These are phyloP conservation scores for Anthopleura xanthogrammica DNA, from an alignment of 92 coral and sea anemone species.

Conservation along the genomic window DNA sequence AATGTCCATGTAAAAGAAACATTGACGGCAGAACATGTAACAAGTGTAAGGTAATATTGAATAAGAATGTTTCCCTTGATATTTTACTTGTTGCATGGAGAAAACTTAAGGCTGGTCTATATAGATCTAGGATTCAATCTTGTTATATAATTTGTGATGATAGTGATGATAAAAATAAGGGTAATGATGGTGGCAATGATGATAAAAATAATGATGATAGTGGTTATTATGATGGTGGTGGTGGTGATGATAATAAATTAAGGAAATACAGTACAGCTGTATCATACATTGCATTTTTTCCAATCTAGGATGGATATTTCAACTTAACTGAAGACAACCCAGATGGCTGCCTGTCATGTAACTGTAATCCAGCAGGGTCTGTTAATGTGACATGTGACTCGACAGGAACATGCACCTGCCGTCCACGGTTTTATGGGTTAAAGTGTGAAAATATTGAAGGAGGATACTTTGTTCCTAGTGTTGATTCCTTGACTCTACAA, in stretches of 20 bases:
- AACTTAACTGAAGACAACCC: slow-evolving; percentile 65
- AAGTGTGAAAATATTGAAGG: slow-evolving; percentile 66
- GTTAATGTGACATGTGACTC: slow-evolving; percentile 63
- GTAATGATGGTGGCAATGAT: too few relatives aligned
- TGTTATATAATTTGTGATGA: too few relatives aligned
- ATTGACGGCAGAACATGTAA: slow-evolving; percentile 54
- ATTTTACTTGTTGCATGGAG: too few relatives aligned
- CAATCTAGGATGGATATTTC: slow-evolving; percentile 75
- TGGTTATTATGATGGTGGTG: too few relatives aligned
- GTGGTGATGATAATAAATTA: too few relatives aligned
- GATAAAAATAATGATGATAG: too few relatives aligned
- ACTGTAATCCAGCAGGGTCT: slow-evolving; percentile 78
- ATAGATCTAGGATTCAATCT: too few relatives aligned
- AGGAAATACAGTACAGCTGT: not conserved
- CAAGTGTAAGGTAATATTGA: slow-evolving; percentile 23
- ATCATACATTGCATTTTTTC: not conserved
- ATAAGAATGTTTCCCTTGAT: too few relatives aligned
- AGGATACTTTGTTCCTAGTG: slow-evolving; percentile 75
- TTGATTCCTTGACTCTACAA: slow-evolving; percentile 63
- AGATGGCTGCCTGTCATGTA: slow-evolving; percentile 70
- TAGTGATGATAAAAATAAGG: too few relatives aligned
- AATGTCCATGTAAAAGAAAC: slow-evolving; percentile 75
- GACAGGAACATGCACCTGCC: slow-evolving; percentile 78
- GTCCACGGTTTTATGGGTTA: slow-evolving; percentile 69
- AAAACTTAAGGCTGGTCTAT: too few relatives aligned